Percentiles rank a stretch among this genome's conserved stretches.
These are phyloP conservation scores for Notiomystis cincta DNA, from an alignment of 2,113 vertebrate genomes.

Conservation along the genomic window DNA sequence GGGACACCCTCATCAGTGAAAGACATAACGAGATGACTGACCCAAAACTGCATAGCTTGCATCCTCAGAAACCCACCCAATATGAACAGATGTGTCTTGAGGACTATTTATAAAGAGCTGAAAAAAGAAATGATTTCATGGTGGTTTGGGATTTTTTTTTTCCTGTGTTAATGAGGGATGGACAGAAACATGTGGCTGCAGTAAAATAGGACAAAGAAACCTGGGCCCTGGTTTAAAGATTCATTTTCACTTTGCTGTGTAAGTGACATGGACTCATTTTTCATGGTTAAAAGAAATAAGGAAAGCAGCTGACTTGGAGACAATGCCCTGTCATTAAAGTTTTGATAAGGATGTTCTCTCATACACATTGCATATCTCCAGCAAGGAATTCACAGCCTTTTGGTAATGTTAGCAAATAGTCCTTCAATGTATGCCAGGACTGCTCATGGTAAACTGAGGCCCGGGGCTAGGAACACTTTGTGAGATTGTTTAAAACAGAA, in stretches of 20 bases:
- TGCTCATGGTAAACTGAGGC: background rate
- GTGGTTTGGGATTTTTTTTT: background rate
- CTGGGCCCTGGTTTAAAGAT: background rate
- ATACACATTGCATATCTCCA: background rate
- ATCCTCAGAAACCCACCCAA: background rate
- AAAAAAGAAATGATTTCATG: background rate
- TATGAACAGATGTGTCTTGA: background rate
- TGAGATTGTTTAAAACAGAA: background rate
- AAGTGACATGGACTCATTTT: background rate
- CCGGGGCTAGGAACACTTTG: background rate
- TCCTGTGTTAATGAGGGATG: background rate
- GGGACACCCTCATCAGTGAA: background rate
- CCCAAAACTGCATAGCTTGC: background rate
- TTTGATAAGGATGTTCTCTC: background rate
- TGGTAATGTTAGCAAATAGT: background rate
- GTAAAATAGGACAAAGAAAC: background rate
- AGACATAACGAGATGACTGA: background rate
- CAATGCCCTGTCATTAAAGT: background rate
- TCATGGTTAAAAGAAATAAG: background rate
- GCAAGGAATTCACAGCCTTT: background rate
- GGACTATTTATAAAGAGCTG: background rate
- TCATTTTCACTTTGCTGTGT: background rate
- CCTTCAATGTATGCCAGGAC: background rate
- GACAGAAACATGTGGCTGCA: background rate
- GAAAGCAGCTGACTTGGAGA: background rate